Evolutionary conservation across 2,113 vertebrate species (phyloP).

Genomic region (Uria lomvia): DNA sequence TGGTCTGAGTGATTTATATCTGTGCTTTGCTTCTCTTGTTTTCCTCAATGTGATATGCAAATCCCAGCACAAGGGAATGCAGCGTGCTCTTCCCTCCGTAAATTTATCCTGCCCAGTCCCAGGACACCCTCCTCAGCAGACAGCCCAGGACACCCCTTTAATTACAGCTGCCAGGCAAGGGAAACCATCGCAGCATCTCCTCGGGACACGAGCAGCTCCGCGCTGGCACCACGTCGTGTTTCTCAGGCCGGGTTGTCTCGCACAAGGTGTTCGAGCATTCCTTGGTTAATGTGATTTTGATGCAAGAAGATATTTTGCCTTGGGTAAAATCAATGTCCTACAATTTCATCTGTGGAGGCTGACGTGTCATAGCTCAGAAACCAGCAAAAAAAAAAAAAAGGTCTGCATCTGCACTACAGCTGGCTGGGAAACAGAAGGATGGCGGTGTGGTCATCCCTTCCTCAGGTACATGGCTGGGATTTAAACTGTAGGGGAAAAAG

Average conservation of each 20-base stretch:
- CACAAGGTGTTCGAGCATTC: background rate
- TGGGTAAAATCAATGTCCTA: background rate
- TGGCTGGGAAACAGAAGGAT: background rate
- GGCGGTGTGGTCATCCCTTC: background rate
- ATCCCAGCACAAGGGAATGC: background rate
- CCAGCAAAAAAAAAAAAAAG: background rate
- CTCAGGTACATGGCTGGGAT: background rate
- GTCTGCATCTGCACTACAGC: background rate
- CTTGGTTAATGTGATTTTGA: background rate
- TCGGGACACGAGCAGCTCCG: background rate
- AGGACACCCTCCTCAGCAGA: background rate
- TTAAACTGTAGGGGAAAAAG: fast-evolving
- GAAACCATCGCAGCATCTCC: background rate
- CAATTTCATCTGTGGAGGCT: background rate
- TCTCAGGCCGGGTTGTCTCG: background rate
- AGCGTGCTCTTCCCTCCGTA: background rate
- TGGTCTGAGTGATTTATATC: background rate
- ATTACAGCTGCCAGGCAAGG: background rate
- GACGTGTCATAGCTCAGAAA: background rate
- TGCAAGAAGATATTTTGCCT: background rate
- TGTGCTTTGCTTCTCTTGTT: background rate
- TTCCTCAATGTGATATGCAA: background rate
- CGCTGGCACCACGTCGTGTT: fast-evolving
- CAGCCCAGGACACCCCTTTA: background rate
- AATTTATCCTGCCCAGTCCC: background rate